Conservation (phyloP, 1,140 invertebrate species). For the Lasioglossum albipes region DNA sequence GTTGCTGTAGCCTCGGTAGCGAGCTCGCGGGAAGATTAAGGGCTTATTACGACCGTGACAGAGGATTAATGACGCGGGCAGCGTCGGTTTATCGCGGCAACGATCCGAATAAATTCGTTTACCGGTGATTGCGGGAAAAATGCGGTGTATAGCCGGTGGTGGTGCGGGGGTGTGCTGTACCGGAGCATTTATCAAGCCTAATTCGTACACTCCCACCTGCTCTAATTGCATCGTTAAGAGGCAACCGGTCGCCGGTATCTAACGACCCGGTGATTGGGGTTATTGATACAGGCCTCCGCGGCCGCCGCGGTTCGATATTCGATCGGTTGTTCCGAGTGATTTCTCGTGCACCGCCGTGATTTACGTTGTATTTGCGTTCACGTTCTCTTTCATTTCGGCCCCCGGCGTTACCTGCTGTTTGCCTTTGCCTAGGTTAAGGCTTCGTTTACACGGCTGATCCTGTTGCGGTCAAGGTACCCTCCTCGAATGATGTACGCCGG, state of each 20-base stretch:
- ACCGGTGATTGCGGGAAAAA: slow-evolving; percentile 12
- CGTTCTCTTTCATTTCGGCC: slow-evolving; percentile 44
- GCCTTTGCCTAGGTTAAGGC: slow-evolving; percentile 15
- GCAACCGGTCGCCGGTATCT: slow-evolving; percentile 14
- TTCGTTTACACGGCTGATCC: neutral
- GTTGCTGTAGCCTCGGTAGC: slow-evolving; percentile 37
- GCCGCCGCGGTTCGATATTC: slow-evolving; percentile 5
- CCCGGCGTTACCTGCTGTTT: slow-evolving; percentile 12
- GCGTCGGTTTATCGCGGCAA: slow-evolving; percentile 31
- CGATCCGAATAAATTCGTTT: slow-evolving; percentile 53
- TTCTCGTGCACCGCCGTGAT: slow-evolving; percentile 37
- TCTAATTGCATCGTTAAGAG: slow-evolving; percentile 53
- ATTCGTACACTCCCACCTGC: slow-evolving; percentile 39
- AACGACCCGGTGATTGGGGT: slow-evolving; percentile 43
- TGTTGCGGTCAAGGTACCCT: slow-evolving; percentile 17
- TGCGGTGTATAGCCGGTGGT: neutral
- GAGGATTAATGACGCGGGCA: slow-evolving; percentile 52
- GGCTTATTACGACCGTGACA: slow-evolving; percentile 57
- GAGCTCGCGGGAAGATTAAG: slow-evolving; percentile 47
- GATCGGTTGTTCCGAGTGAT: slow-evolving; percentile 36
- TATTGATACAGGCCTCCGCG: slow-evolving; percentile 31
- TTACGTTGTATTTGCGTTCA: slow-evolving; percentile 46
- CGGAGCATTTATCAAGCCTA: slow-evolving; percentile 43
- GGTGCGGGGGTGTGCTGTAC: slow-evolving; percentile 38
- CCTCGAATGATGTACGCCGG: neutral